These are phyloP conservation scores for Odocoileus virginianus DNA, from an alignment of 2,113 vertebrate species.

Conservation along the genomic window DNA sequence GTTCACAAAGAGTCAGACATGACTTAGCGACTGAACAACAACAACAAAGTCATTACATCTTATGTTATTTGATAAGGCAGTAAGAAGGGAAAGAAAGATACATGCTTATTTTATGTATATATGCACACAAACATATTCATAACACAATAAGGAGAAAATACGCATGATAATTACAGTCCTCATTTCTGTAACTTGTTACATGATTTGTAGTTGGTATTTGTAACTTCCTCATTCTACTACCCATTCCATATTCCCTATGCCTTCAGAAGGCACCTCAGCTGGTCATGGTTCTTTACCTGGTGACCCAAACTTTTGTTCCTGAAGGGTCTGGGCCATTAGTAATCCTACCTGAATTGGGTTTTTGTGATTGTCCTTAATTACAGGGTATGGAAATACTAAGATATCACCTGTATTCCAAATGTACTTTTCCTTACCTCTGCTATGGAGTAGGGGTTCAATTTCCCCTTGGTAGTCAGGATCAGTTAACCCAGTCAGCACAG, in stretches of 20 bases:
- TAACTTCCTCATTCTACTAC: not conserved
- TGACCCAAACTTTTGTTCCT: not conserved
- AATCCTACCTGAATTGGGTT: not conserved
- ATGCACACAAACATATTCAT: not conserved
- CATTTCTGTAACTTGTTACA: not conserved
- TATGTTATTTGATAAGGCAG: not conserved
- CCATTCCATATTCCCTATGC: not conserved
- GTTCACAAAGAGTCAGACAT: not conserved
- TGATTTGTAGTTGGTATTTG: not conserved
- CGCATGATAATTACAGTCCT: not conserved
- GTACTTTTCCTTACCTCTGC: not conserved
- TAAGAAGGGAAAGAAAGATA: not conserved
- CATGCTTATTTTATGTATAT: not conserved
- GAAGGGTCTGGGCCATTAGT: not conserved
- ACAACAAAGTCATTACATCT: not conserved
- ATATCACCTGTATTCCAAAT: not conserved
- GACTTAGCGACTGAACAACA: not conserved
- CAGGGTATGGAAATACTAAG: not conserved
- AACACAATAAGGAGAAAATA: not conserved
- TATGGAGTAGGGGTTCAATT: not conserved
- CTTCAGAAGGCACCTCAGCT: not conserved
- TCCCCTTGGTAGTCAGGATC: not conserved
- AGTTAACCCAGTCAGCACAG: not conserved
- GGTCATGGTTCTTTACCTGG: not conserved
- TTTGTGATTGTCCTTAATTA: not conserved